Base-by-base conservation (phyloP, 64 coral and sea anemone species). In the Montipora sp. region DNA sequence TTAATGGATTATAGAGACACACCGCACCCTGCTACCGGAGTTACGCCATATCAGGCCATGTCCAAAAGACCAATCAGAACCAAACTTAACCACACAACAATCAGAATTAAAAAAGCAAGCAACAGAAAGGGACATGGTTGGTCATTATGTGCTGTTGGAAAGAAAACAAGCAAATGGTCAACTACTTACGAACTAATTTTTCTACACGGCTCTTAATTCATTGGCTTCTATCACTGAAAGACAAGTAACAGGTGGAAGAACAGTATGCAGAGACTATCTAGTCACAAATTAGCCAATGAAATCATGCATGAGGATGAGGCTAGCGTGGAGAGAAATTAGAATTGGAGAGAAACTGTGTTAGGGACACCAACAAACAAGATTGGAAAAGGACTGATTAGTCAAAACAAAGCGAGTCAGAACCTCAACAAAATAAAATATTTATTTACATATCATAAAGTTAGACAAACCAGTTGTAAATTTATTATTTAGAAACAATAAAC, bases 31-130 rank as follows among this genome's bases (percentile, higher is more conserved):
- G 89, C 50, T 1, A 95, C 89, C 13, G 77, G 77, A 2, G 67
- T 95, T 9, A 66, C 83, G 9, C 83, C 65, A 11, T 91, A 95
- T 59, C 58, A 88, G 81, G 94, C 76, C 5, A 95, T 95, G 89
- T 3, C 11, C 10, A 87, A 75, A 23, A 46, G 84, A 87, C 89
- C 83, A 3, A 87, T 95, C 15, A 11, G 48, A 83, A 20, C 23
- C 3, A 50, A 73, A 45, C 55, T 91, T 19, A 66, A 88, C 18
- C 67, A 81, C 19, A 72, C 21, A 22, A 19, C 12, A 23, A 21
- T 55, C 65, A 68, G 43, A 47, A 12, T 18, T 2, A 7, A 66
- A 27, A 58, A 59, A 65, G 2, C n/a, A 43, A 57, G 1, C 11
- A 57, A 57, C 44, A 57, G 7, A 2, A 58, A 16, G 16, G 5